Evolutionary conservation across 2,797 vertebrate species (phyloP), one percentile per base, ranked within the genome.

Genomic region (Mastacembelus armatus): DNA sequence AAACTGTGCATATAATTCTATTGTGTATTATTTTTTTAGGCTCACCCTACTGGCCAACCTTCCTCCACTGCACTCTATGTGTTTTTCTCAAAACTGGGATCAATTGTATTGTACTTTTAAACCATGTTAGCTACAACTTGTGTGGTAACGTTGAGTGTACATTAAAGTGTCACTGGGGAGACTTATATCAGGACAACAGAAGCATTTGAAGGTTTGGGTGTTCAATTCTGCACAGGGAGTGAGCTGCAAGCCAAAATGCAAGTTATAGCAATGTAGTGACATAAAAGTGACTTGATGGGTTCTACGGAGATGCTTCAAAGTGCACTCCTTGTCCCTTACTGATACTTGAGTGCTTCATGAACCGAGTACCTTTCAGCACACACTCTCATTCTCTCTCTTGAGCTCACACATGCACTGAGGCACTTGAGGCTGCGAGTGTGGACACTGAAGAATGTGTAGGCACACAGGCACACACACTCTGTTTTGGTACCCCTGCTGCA

Each of bases 241-340:
- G 10, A 42, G 57, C 43, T 33, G 24, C 51, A 12, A 72, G 74
- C 32, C 45, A 66, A 71, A 77, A 74, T 83, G 35, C 64, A 39
- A 77, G 59, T 78, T 71, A 71, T 60, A 76, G 79, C 22, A 14
- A 70, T 82, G 60, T 39, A 71, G 67, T 67, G 66, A 73, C 81
- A 83, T 81, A 67, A 89, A 85, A 85, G 75, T 71, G 61, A 81
- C 80, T 84, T 87, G 78, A 87, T 87, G 79, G 79, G 65, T 66
- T 78, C 77, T 59, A 42, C 11, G 10, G 77, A 81, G 80, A 80
- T 62, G 74, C 80, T 87, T 72, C 72, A 82, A 75, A 75, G 66
- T 85, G 68, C 51, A 33, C 77, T 75, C 62, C 71, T 80, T 78
- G 74, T 69, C 77, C 70, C 77, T 85, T 29, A 78, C 66, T 71